Conservation (phyloP, 1,140 invertebrate species). For the Camponotus pennsylvanicus region DNA sequence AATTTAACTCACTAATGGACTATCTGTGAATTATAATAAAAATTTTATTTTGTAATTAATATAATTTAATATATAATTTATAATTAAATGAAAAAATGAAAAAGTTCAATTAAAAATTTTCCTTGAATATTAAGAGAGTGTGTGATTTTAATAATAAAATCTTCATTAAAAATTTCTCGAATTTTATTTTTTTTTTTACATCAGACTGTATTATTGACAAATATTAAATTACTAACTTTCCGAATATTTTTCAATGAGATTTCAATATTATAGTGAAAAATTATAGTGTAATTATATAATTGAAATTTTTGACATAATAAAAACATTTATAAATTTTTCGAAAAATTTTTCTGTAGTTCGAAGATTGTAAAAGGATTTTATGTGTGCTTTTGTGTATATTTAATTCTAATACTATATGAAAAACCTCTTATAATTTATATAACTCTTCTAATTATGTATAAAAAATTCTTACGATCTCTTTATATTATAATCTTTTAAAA, state of each 20-base stretch:
- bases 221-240: constrained; percentile 4
- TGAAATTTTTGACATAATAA: neutral
- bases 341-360: neutral
- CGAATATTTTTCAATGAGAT: neutral
- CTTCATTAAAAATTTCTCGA: neutral
- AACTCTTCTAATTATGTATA: too few species aligned
- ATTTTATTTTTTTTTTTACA: neutral
- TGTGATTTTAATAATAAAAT: constrained; percentile 4
- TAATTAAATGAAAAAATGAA: neutral
- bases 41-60: constrained; percentile 11
- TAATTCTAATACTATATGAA: too few species aligned
- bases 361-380: neutral
- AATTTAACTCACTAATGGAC: constrained; percentile 43
- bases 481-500: neutral
- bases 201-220: neutral
- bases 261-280: neutral
- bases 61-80: neutral
- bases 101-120: constrained; percentile 2
- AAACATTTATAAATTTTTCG: neutral
- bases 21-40: neutral
- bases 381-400: too few species aligned
- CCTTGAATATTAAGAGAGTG: neutral
- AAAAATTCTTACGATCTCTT: neutral
- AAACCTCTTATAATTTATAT: too few species aligned
- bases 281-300: neutral